A percentile compares a stretch with the other conserved stretches of the same genome.
phyloP scores from a whole-genome alignment of 2,113 vertebrate genomes.

The Ceyx margarethae region DNA sequence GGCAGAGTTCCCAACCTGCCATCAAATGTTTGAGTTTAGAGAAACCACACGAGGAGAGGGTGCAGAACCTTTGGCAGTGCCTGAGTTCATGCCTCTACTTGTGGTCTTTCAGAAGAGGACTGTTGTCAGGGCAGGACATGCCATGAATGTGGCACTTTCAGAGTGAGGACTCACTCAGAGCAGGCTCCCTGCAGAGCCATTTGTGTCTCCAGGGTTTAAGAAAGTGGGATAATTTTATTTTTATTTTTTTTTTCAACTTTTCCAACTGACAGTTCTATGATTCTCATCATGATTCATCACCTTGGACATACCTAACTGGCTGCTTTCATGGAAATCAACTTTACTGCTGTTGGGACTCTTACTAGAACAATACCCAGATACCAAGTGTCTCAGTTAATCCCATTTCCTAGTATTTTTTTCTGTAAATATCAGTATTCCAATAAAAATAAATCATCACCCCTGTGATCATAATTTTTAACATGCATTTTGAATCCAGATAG shows the following conservation, averaged over 20 bases:
- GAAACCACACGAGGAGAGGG: not conserved
- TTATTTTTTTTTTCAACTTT: no score
- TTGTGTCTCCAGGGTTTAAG: not conserved
- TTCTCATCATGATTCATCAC: not conserved
- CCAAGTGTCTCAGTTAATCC: not conserved
- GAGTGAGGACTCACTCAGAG: rapidly evolving
- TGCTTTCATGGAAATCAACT: not conserved
- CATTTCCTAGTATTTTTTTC: not conserved
- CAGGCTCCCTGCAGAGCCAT: not conserved
- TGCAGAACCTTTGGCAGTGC: not conserved
- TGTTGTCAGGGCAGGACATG: not conserved
- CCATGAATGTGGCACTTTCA: rapidly evolving
- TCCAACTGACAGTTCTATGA: no score
- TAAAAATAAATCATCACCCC: not conserved
- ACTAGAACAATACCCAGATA: not conserved
- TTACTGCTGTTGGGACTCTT: not conserved
- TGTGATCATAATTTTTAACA: not conserved
- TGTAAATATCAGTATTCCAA: not conserved
- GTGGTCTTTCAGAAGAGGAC: not conserved
- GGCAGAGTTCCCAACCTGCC: not conserved
- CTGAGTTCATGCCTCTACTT: not conserved
- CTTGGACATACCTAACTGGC: rapidly evolving
- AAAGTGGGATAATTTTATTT: no score
- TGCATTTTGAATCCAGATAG: not conserved
- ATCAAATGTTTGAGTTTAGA: not conserved